Conservation (phyloP, 2,797 vertebrate species). For the Nyctalus aviator region DNA sequence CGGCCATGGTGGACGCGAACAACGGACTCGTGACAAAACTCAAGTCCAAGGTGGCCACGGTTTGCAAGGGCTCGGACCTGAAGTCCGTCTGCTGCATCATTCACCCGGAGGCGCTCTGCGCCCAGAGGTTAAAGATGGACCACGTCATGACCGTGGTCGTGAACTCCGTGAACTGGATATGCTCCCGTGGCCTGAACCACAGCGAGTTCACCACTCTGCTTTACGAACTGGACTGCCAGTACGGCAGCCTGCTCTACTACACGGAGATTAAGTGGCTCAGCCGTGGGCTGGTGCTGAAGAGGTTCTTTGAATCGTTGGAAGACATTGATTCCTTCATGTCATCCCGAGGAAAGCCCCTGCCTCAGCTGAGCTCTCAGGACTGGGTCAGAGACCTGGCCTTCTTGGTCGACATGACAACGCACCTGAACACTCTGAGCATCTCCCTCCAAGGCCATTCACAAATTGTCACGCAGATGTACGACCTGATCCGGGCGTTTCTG, state of each 20-base stretch:
- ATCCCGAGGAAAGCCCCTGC: constrained; percentile 69
- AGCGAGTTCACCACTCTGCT: constrained; percentile 64
- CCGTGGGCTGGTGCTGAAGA: constrained; percentile 70
- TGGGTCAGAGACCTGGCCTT: constrained; percentile 80
- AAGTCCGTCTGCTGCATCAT: constrained; percentile 71
- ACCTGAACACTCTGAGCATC: constrained; percentile 60
- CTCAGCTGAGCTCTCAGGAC: constrained; percentile 69
- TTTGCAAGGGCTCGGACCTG: constrained; percentile 39
- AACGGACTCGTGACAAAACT: constrained; percentile 70
- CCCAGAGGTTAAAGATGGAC: constrained; percentile 71
- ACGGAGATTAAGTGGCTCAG: constrained; percentile 76
- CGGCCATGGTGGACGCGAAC: constrained; percentile 57
- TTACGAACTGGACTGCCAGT: constrained; percentile 75
- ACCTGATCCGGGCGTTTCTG: constrained; percentile 71
- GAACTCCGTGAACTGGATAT: constrained; percentile 69
- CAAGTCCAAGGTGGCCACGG: constrained; percentile 53
- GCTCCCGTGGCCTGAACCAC: constrained; percentile 74
- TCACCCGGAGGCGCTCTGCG: constrained; percentile 60
- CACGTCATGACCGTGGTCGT: constrained; percentile 80
- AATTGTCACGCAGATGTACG: constrained; percentile 72
- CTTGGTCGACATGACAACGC: constrained; percentile 70
- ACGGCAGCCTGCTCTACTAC: constrained; percentile 76
- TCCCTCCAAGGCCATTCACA: constrained; percentile 74
- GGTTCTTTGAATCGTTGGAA: constrained; percentile 77
- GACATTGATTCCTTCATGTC: constrained; percentile 79